Conservation (phyloP, 2,113 vertebrate genomes). For the Actinemys pallida region DNA sequence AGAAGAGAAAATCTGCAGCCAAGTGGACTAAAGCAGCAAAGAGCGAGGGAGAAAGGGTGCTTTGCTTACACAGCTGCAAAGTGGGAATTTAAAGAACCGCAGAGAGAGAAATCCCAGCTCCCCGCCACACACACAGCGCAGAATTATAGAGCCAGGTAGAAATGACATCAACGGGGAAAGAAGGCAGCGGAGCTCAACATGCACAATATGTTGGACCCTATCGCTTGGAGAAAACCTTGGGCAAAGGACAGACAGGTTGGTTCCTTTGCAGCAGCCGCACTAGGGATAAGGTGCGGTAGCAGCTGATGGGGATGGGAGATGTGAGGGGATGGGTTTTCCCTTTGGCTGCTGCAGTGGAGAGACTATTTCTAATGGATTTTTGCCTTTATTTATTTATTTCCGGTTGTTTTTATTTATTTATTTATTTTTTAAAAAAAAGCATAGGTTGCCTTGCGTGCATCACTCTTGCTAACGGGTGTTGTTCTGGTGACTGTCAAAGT, state of each 20-base stretch:
- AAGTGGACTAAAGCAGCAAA: constrained; percentile 68
- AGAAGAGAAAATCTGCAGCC: constrained; percentile 68
- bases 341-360: constrained; percentile 13
- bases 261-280: constrained; percentile 70
- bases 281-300: constrained; percentile 64
- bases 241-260: constrained; percentile 99
- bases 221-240: constrained; percentile 98
- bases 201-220: constrained; percentile 99
- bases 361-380: not conserved
- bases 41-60: constrained; percentile 46
- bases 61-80: constrained; percentile 72
- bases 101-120: constrained; percentile 69
- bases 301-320: constrained; percentile 55
- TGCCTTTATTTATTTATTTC: not conserved
- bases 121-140: constrained; percentile 74
- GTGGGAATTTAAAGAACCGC: constrained; percentile 76
- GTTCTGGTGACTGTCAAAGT: constrained; percentile 68
- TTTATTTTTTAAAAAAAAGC: not conserved
- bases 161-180: constrained; percentile 98
- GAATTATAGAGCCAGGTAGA: constrained; percentile 76
- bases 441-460: constrained; percentile 66
- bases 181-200: constrained; percentile 96
- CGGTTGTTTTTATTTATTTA: not conserved
- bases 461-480: constrained; percentile 70
- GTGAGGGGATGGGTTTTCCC: constrained; percentile 29